Evolutionary conservation across 2,797 vertebrate genomes (phyloP).

Genomic region (Vespertilio murinus): DNA sequence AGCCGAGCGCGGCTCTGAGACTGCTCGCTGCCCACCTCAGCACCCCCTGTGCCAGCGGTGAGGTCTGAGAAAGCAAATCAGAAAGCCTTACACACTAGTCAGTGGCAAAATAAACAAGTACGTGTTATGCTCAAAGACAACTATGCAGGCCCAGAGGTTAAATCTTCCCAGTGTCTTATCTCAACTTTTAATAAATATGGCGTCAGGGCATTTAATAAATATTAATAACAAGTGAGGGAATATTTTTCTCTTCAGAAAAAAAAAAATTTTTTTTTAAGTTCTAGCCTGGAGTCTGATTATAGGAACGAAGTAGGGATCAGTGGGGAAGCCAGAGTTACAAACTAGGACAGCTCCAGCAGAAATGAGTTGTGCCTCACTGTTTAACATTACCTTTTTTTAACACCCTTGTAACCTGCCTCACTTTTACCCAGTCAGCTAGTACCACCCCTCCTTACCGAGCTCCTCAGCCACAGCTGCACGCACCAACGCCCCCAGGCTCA

Average conservation of each 20-base stretch:
- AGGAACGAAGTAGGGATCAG: not conserved
- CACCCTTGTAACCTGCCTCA: not conserved
- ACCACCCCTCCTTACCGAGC: not conserved
- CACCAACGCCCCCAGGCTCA: not conserved
- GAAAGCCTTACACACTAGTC: not conserved
- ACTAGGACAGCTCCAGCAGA: not conserved
- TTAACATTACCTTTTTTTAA: not conserved
- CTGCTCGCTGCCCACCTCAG: not conserved
- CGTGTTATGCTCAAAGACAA: slow-evolving; percentile 15
- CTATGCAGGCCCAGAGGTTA: not conserved
- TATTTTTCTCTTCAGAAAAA: not conserved
- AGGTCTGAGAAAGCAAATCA: slow-evolving; percentile 1
- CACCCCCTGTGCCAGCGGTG: not conserved
- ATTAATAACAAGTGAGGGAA: not conserved
- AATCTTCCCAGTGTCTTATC: not conserved
- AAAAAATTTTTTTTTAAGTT: slow-evolving; percentile 7
- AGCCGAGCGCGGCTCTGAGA: not conserved
- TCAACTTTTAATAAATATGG: not conserved
- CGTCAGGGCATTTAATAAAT: not conserved
- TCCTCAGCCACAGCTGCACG: not conserved
- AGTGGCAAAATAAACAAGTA: not conserved
- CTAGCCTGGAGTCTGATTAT: not conserved
- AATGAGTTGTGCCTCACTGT: not conserved
- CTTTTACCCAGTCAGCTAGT: not conserved
- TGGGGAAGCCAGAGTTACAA: not conserved